Base-by-base conservation (phyloP, 2,888 invertebrate genomes). In the Calliphora vomitoria region DNA sequence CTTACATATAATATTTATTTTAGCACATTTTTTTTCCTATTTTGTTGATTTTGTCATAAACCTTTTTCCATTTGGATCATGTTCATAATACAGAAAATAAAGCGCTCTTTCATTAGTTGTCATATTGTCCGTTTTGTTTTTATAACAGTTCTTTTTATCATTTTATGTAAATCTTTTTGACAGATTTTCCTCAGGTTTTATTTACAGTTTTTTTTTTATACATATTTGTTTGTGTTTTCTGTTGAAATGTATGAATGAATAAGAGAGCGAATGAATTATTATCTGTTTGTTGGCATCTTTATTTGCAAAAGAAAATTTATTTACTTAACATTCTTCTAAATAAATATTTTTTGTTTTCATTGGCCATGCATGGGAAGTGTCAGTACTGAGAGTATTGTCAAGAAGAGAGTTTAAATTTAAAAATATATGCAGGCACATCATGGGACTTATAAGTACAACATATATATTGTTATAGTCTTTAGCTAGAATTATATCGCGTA, bases 281-380 rank as follows among this genome's bases (percentile, higher is more conserved):
- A 85, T 87, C 87, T 85, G 58, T 64, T 79, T 75, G 82, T 55
- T 85, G 79, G 31, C 79, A 87, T 87, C 85, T 85, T 64, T 84
- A 87, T 87, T 79, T 87, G 87, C 69, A 58, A 87, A 82, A 80
- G 81, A n/a, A 82, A 75, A 75, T 85, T 64, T 87, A 85, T 87
- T 82, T 82, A 82, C 58, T 79, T 50, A 82, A 76, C 80, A 87
- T 84, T 76, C 60, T 80, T 20, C 38, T 75, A 74, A 74, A 69
- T 68, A 72, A 60, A 79, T 75, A 35, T 8, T 58, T 69, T 60
- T 31, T 8, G 3, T 31, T 55, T 55, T 55, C 41, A 25, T 62
- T 15, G 25, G 71, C 13, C 8, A 58, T 31, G 44, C n/a, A 74
- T 20, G 25, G 5, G 3, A 15, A 44, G 44, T 44, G 8, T 60